Evolutionary conservation across 1,140 invertebrate genomes (phyloP).

Genomic region (Diprion similis): DNA sequence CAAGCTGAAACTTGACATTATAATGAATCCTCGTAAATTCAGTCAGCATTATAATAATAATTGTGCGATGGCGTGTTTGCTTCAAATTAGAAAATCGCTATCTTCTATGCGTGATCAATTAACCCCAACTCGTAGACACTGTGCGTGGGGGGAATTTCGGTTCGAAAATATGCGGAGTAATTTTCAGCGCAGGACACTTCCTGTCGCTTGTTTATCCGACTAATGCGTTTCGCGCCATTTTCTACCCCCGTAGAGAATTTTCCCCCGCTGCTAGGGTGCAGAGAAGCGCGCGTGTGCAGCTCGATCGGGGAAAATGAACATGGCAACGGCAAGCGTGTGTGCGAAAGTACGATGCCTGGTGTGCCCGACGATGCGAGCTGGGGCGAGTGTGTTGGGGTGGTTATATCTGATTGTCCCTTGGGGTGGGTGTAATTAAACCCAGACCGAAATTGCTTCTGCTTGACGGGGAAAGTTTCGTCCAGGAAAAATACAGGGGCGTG

Average conservation of each 20-base stretch:
- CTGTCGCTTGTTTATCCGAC: no score
- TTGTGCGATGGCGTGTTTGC: no score
- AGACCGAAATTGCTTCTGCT: slow-evolving; percentile 44
- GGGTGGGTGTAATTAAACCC: slow-evolving; percentile 48
- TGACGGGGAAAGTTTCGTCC: slow-evolving; percentile 37
- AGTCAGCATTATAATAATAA: no score
- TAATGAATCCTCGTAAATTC: no score
- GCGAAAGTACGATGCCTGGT: neutral
- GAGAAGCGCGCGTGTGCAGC: neutral
- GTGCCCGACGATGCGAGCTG: neutral
- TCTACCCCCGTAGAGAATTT: neutral
- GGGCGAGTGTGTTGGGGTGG: slow-evolving; percentile 21
- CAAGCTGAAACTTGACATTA: no score
- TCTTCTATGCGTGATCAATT: no score
- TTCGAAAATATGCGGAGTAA: no score
- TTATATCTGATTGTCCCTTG: slow-evolving; percentile 48
- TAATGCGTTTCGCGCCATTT: neutral
- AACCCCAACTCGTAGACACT: no score
- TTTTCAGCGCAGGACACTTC: no score
- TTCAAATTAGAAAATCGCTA: no score
- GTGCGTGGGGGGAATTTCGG: no score
- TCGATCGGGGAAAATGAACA: neutral
- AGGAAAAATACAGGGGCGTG: slow-evolving; percentile 18
- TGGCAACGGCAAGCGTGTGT: neutral
- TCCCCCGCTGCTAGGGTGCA: neutral